These are phyloP conservation scores for Brachionus rotundiformis DNA, from an alignment of 1,140 invertebrate species.

Conservation along the genomic window DNA sequence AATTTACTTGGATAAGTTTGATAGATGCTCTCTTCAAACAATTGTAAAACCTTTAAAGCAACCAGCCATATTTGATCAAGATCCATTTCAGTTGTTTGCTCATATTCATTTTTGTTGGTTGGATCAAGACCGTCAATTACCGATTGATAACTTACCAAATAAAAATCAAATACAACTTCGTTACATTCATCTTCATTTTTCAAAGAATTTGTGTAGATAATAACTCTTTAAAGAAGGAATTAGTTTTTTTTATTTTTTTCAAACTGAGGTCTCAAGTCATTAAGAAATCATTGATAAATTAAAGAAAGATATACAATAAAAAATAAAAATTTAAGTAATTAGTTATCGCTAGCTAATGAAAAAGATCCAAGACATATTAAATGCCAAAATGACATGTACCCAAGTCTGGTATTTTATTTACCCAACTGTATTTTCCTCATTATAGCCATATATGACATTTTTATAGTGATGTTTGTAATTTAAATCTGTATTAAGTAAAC, in stretches of 20 bases:
- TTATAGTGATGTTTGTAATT: slow-evolving; percentile 31
- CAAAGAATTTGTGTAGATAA: not conserved
- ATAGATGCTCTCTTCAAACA: slow-evolving; percentile 38
- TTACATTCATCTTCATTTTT: slow-evolving; percentile 9
- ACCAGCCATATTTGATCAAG: slow-evolving; percentile 48
- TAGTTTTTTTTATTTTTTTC: not conserved
- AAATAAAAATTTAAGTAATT: no score
- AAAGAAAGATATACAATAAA: no score
- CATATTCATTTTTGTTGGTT: slow-evolving; percentile 7
- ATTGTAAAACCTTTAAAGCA: slow-evolving; percentile 21
- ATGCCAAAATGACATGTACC: no score
- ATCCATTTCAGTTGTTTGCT: slow-evolving; percentile 45
- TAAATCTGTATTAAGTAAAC: slow-evolving; percentile 19
- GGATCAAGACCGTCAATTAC: not conserved
- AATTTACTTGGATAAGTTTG: slow-evolving; percentile 40
- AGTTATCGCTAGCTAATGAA: no score
- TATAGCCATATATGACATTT: slow-evolving; percentile 28
- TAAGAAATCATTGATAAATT: no score
- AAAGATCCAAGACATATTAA: no score
- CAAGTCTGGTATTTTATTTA: not conserved
- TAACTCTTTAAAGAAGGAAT: not conserved
- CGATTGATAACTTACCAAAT: slow-evolving; percentile 22
- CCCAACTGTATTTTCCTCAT: slow-evolving; percentile 47
- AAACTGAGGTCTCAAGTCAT: no score
- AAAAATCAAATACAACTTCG: slow-evolving; percentile 45